Conservation (phyloP, 2,797 vertebrate species). For the Apogon talboti region DNA sequence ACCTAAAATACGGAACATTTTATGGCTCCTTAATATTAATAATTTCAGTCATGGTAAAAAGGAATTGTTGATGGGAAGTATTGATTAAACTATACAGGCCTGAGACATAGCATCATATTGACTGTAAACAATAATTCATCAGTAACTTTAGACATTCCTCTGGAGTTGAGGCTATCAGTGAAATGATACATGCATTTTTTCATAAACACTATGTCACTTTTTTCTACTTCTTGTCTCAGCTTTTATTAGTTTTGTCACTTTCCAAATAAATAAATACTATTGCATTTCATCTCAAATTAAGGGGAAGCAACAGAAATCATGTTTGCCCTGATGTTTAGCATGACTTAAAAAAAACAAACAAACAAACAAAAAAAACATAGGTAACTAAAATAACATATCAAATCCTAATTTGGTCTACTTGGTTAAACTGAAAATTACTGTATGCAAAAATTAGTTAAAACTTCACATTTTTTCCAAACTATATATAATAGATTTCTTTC, state of each 20-base stretch:
- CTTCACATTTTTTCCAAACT: constrained; percentile 84
- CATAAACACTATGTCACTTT: constrained; percentile 28
- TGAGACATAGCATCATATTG: constrained; percentile 60
- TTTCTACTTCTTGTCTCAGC: constrained; percentile 35
- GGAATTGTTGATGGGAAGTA: constrained; percentile 26
- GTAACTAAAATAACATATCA: constrained; percentile 59
- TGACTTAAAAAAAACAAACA: constrained; percentile 23
- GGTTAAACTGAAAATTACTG: constrained; percentile 72
- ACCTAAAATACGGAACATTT: constrained; percentile 46
- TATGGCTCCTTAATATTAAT: constrained; percentile 47
- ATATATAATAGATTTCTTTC: constrained; percentile 91
- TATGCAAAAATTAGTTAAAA: constrained; percentile 80
- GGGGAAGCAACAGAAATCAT: constrained; percentile 37
- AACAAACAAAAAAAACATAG: constrained; percentile 26
- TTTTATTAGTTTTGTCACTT: constrained; percentile 58
- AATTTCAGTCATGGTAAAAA: constrained; percentile 46
- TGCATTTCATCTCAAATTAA: constrained; percentile 53
- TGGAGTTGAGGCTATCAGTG: constrained; percentile 16
- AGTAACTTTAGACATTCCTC: constrained; percentile 28
- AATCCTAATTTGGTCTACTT: constrained; percentile 75
- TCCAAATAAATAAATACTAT: constrained; percentile 70
- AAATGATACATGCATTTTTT: constrained; percentile 26
- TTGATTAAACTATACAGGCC: constrained; percentile 41
- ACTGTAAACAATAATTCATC: constrained; percentile 65
- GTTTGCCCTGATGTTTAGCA: constrained; percentile 53